Evolutionary conservation across 2,113 vertebrate species (phyloP), one percentile per base, ranked within the genome.

Genomic region (Amblyopsis rosae): DNA sequence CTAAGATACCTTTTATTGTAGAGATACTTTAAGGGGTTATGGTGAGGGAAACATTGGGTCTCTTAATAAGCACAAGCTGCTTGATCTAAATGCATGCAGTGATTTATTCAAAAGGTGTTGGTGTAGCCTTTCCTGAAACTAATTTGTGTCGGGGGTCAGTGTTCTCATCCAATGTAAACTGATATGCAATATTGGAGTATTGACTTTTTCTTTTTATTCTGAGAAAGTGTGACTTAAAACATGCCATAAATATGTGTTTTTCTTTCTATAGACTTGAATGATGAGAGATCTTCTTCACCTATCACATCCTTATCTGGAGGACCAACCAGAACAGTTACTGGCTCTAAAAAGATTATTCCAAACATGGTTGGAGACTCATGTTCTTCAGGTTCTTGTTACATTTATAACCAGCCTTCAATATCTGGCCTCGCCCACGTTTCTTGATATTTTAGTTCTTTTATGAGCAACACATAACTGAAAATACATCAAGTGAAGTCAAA

Each of bases 241-340:
- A 41, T 41, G 35, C 35, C 35, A 41, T 41, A 41, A 8, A 41
- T 1, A 5, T 6, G 35, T 41, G 7, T 55, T 51, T 13, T 17
- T 70, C 10, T 80, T 33, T 53, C 69, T 78, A 80, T 57, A 90
- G 81, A 49, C 41, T 70, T 68, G 61, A 68, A 74, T 69, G 54
- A 57, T n/a, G 69, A 6, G 26, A 72, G 59, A 41, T 62, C 7
- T 63, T 81, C 73, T 63, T 81, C 73, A 12, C 57, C 87, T 79
- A 78, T 82, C 64, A 71, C 80, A 46, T 26, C 26, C 26, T 83
- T 67, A 70, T 67, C 26, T 59, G 10, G 26, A 26, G 26, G 26
- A 26, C 26, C 77, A 81, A 71, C 58, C 84, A 67, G 71, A 72
- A 67, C 73, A 90, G 60, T 77, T 68, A 68, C 76, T 62, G 71